Evolutionary conservation across 2,888 invertebrate genomes (phyloP).

Genomic region (Caenorhabditis sinica): DNA sequence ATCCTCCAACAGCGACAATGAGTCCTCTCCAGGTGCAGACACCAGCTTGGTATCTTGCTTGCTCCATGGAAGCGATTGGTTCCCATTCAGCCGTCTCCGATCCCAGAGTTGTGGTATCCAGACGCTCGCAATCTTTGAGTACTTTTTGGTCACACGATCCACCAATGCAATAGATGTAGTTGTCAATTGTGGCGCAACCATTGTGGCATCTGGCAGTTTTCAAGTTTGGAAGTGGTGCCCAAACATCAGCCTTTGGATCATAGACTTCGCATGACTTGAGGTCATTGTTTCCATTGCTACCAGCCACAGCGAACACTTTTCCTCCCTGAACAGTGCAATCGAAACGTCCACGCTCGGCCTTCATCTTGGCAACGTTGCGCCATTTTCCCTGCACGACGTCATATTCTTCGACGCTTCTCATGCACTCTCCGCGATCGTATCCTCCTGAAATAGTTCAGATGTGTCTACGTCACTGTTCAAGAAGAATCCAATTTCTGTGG

Average conservation of each 20-base stretch:
- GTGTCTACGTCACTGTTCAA: background rate
- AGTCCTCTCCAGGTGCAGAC: constrained; percentile 88
- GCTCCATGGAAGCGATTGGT: constrained; percentile 88
- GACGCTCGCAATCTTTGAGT: constrained; percentile 88
- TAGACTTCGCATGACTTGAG: constrained; percentile 89
- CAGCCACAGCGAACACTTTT: constrained; percentile 87
- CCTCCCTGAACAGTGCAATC: constrained; percentile 88
- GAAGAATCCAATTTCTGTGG: background rate
- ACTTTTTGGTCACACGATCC: constrained; percentile 90
- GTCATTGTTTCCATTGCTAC: constrained; percentile 91
- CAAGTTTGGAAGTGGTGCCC: constrained; percentile 84
- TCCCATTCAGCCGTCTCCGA: constrained; percentile 86
- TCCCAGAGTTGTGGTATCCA: constrained; percentile 85
- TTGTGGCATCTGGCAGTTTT: constrained; percentile 78
- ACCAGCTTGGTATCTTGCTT: constrained; percentile 89
- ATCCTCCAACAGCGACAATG: constrained; percentile 91
- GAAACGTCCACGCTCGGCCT: constrained; percentile 89
- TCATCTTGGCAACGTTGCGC: constrained; percentile 88
- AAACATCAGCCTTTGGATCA: constrained; percentile 86
- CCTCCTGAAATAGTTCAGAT: constrained; percentile 86
- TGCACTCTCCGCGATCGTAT: constrained; percentile 91
- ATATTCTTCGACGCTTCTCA: constrained; percentile 88
- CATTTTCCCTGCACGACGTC: constrained; percentile 88
- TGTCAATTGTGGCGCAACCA: constrained; percentile 87
- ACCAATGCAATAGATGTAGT: constrained; percentile 89